A percentile compares a stretch with the other conserved stretches of the same genome.
Conservation (phyloP, 2,113 vertebrate species). For the Trinectes maculatus region DNA sequence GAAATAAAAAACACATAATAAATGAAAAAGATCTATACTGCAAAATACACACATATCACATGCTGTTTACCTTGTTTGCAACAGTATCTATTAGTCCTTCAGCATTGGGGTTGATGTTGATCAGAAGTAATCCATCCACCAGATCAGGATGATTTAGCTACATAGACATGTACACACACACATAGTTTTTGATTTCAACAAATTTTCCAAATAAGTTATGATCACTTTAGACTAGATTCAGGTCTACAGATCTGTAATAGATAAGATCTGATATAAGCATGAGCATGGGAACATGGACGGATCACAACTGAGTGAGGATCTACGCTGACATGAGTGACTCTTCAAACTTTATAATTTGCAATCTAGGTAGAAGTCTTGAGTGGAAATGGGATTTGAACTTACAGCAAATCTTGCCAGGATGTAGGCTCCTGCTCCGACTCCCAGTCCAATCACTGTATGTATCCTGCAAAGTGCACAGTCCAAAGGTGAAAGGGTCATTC, state of each 20-base stretch:
- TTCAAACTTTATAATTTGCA: background rate
- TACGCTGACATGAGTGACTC: background rate
- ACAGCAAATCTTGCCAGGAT: constrained; percentile 93
- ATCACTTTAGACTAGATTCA: no score
- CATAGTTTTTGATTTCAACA: no score
- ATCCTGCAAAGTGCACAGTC: constrained; percentile 77
- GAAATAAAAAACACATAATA: no score
- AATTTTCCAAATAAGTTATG: no score
- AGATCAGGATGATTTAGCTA: constrained; percentile 91
- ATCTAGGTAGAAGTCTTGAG: background rate
- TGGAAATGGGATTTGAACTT: constrained; percentile 72
- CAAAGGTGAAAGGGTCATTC: constrained; percentile 3
- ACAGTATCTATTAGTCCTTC: constrained; percentile 93
- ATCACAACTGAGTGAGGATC: no score
- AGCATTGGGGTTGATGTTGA: constrained; percentile 92
- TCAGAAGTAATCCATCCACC: constrained; percentile 93
- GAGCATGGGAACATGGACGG: no score
- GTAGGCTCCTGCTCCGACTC: constrained; percentile 91
- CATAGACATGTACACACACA: constrained; percentile 25
- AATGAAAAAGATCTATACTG: no score
- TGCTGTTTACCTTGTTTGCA: constrained; percentile 86
- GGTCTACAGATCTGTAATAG: no score
- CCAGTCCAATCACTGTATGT: constrained; percentile 89
- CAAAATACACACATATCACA: background rate
- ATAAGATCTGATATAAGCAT: no score